phyloP scores from a whole-genome alignment of 2,888 invertebrate species.

The Taphrorychus bicolor region DNA sequence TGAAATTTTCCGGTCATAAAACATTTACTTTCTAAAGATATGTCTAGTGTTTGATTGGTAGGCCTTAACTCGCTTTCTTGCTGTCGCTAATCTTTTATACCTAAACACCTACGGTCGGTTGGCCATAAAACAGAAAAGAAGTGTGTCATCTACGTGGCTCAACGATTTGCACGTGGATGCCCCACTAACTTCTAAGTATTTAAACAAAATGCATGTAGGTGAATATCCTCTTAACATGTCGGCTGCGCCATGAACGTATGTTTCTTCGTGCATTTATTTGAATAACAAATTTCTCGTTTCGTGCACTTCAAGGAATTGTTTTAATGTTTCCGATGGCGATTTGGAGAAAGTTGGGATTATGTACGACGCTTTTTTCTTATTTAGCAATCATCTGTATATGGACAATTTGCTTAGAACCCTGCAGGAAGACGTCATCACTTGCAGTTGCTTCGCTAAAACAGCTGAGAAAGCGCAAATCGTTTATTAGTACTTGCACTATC shows the following conservation, averaged over 20 bases:
- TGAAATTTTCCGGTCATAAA: too few species aligned
- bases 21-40: too few species aligned
- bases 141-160: slow-evolving; percentile 26
- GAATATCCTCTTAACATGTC: slow-evolving; percentile 34
- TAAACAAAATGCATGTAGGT: slow-evolving; percentile 34
- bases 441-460: too few species aligned
- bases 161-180: slow-evolving; percentile 31
- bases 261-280: slow-evolving; percentile 19
- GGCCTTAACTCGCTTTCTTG: too few species aligned
- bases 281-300: slow-evolving; percentile 22
- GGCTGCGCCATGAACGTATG: slow-evolving; percentile 19
- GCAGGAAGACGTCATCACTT: too few species aligned
- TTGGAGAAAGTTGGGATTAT: slow-evolving; percentile 11
- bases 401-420: too few species aligned
- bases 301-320: slow-evolving; percentile 13
- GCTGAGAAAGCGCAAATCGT: too few species aligned
- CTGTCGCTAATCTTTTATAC: too few species aligned
- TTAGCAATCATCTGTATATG: not conserved
- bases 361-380: too few species aligned
- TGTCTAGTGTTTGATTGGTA: too few species aligned
- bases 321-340: slow-evolving; percentile 9
- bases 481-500: too few species aligned
- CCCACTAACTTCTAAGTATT: slow-evolving; percentile 31
- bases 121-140: not conserved
- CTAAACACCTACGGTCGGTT: not conserved